Evolutionary conservation across 1,140 invertebrate genomes (phyloP).

Genomic region (Lepidotrigona ventralis): DNA sequence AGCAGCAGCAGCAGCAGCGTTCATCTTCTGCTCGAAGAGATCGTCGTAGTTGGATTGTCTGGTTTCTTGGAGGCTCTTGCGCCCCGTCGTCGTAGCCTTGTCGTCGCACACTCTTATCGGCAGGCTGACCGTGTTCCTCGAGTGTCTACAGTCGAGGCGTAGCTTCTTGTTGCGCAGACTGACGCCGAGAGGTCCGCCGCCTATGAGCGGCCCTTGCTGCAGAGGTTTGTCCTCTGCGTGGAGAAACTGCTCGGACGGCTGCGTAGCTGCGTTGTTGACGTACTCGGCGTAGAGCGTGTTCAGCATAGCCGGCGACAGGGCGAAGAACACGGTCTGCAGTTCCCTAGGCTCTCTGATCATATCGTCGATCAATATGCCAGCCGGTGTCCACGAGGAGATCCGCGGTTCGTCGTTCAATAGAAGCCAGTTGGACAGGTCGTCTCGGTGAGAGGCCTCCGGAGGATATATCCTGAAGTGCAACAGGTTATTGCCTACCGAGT

Average conservation of each 20-base stretch:
- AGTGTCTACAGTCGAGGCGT: constrained; percentile 49
- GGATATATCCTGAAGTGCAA: constrained; percentile 61
- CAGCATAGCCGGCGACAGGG: constrained; percentile 54
- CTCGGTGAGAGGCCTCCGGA: constrained; percentile 47
- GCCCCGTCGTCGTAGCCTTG: constrained; percentile 14
- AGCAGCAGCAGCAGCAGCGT: neutral
- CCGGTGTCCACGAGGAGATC: constrained; percentile 53
- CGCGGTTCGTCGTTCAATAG: constrained; percentile 52
- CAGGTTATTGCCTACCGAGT: constrained; percentile 59
- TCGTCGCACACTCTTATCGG: constrained; percentile 57
- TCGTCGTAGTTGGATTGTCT: constrained; percentile 59
- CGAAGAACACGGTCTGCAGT: constrained; percentile 54
- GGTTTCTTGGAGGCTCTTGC: constrained; percentile 44
- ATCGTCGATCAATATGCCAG: constrained; percentile 59
- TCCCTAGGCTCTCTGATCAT: constrained; percentile 58
- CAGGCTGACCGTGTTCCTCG: constrained; percentile 55
- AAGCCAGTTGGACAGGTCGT: constrained; percentile 62
- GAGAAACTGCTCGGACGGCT: constrained; percentile 18
- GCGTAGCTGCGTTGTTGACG: neutral
- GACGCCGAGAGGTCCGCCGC: neutral
- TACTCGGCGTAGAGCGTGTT: constrained; percentile 54
- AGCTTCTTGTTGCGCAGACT: constrained; percentile 50
- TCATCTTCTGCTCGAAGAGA: constrained; percentile 54
- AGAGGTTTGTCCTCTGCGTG: neutral
- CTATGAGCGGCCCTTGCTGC: neutral